These are phyloP conservation scores for Pelecanus crispus DNA, from an alignment of 2,113 vertebrate genomes.

Conservation along the genomic window DNA sequence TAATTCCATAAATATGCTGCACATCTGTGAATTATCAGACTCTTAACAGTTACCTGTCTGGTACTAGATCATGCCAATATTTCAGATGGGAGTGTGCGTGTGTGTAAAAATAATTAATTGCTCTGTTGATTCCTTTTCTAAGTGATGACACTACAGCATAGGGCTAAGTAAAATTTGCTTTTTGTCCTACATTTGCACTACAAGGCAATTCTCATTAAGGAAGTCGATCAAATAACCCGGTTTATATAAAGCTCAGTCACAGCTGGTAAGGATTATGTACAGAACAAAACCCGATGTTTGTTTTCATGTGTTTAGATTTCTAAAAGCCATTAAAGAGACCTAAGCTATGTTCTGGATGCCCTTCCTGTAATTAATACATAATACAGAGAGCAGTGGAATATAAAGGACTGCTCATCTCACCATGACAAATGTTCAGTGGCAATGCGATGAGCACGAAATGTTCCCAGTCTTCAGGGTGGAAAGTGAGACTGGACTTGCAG, in stretches of 20 bases:
- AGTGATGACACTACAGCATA: neutral
- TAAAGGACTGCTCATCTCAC: neutral
- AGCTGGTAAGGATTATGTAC: slow-evolving; percentile 34
- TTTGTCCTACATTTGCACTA: neutral
- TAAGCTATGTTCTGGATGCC: neutral
- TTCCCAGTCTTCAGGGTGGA: neutral
- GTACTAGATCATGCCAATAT: neutral
- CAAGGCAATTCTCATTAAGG: slow-evolving; percentile 10
- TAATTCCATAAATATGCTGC: slow-evolving; percentile 20
- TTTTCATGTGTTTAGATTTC: slow-evolving; percentile 41
- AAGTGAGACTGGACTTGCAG: neutral
- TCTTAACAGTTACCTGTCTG: neutral
- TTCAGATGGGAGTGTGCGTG: neutral
- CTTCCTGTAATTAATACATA: slow-evolving; percentile 10
- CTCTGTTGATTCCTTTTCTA: slow-evolving; percentile 4
- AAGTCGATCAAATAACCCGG: neutral
- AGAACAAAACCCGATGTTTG: slow-evolving; percentile 22
- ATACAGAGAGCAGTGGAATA: neutral
- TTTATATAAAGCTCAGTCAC: slow-evolving; percentile 39
- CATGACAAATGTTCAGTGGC: neutral
- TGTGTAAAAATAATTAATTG: neutral
- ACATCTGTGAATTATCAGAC: slow-evolving; percentile 5
- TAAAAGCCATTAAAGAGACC: slow-evolving; percentile 9
- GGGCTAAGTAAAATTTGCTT: neutral
- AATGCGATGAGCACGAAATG: neutral